phyloP scores from a whole-genome alignment of 2,113 vertebrate genomes.

The Oreochromis spilurus region DNA sequence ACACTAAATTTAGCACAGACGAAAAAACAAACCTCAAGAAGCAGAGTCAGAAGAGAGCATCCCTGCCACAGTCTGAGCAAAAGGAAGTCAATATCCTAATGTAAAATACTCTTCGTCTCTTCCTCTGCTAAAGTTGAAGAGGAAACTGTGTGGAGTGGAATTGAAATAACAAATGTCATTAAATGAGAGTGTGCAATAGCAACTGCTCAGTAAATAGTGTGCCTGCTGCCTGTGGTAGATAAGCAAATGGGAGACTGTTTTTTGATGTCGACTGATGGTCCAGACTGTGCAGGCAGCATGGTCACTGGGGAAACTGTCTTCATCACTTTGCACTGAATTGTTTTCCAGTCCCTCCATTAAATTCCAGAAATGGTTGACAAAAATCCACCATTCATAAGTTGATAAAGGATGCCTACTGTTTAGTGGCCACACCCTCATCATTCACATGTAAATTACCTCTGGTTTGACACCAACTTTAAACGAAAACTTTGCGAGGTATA shows the following conservation, averaged over 20 bases:
- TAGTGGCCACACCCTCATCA: neutral
- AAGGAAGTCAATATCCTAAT: conserved; percentile 36
- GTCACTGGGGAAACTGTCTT: conserved; percentile 28
- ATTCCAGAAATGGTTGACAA: conserved; percentile 10
- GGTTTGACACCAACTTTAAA: neutral
- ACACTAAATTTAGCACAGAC: neutral
- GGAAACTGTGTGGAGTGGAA: conserved; percentile 46
- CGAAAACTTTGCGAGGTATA: neutral
- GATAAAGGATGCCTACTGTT: conserved; percentile 24
- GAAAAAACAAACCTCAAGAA: neutral
- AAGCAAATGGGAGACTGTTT: conserved; percentile 43
- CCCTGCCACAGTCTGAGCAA: neutral
- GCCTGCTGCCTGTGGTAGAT: conserved; percentile 62
- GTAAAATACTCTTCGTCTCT: conserved; percentile 25
- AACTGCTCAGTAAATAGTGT: conserved; percentile 49
- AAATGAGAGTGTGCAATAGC: conserved; percentile 32
- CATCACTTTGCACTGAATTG: conserved; percentile 30
- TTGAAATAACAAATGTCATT: conserved; percentile 59
- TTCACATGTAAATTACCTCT: neutral
- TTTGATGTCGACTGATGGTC: conserved; percentile 43
- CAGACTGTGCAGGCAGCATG: conserved; percentile 7
- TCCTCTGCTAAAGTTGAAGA: conserved; percentile 26
- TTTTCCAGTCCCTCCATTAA: conserved; percentile 41
- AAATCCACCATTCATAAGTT: conserved; percentile 6
- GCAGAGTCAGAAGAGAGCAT: neutral